phyloP scores from a whole-genome alignment of 2,888 invertebrate species.

The Exephanes ischioxanthus region DNA sequence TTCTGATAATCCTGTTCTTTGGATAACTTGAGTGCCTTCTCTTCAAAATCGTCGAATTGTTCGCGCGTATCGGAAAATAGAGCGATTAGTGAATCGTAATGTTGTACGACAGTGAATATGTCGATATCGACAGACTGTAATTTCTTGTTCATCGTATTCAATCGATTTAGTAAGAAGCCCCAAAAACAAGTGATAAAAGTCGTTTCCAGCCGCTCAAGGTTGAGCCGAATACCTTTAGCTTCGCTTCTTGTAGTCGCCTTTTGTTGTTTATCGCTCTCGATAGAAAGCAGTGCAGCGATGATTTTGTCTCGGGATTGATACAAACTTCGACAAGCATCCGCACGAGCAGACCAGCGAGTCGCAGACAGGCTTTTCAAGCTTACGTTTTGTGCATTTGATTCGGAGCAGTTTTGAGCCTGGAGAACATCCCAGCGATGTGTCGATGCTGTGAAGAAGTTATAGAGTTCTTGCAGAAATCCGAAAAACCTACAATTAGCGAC shows the following conservation, averaged over 20 bases:
- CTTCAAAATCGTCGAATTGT: conserved; percentile 30
- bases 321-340: conserved; percentile 36
- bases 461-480: too few species aligned
- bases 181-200: conserved; percentile 62
- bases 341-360: too few species aligned
- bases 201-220: conserved; percentile 60
- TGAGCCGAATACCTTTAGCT: conserved; percentile 59
- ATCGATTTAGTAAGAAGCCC: conserved; percentile 50
- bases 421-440: too few species aligned
- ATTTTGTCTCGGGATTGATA: conserved; percentile 58
- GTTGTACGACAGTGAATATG: conserved; percentile 50
- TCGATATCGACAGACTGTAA: conserved; percentile 60
- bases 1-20: conserved; percentile 14
- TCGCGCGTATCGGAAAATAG: conserved; percentile 26
- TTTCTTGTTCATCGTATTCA: conserved; percentile 46
- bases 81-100: conserved; percentile 47
- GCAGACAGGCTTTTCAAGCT: too few species aligned
- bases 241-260: conserved; percentile 56
- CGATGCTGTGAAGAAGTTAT: too few species aligned
- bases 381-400: too few species aligned
- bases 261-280: conserved; percentile 52
- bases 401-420: too few species aligned
- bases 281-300: conserved; percentile 38
- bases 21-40: conserved; percentile 24
- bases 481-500: neutral